Evolutionary conservation across 2,113 vertebrate species (phyloP), one percentile per base, ranked within the genome.

Genomic region (Isichthys henryi): DNA sequence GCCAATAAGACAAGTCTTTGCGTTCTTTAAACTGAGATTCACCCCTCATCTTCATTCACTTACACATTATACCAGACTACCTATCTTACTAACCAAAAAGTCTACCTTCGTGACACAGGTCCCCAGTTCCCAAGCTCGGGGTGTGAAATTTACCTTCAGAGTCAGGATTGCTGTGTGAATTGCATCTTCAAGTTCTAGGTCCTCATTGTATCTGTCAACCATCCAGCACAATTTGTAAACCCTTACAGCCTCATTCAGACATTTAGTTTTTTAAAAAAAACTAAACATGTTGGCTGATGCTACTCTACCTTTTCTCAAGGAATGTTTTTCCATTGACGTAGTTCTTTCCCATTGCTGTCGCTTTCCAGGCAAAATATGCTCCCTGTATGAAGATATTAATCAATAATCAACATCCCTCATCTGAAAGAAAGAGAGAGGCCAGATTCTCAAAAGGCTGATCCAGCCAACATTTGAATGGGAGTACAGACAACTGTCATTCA

Each of bases 341-440:
- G 91, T 99, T 99, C 95, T 99, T 99, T 87, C 99, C 99, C 98
- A 99, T 99, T 45, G 98, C 98, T 93, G 98, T 99, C 93, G 98
- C 98, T 94, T 99, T 99, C 98, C 98, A 99, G 21, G 98, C 98
- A 95, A 99, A 99, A 93, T 99, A 99, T 89, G 98, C 98, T 92
- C 98, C 98, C 98, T 99, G 90, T 70, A 43, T 21, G 86, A 86
- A 80, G 1, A 90, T 9, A 46, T 84, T 23, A 84, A 48, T 2
- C 7, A 50, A 13, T 31, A n/a, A 6, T 50, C 5, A 86, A 53
- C 85, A 50, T n/a, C 48, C 17, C 35, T 82, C 11, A 45, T 8
- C 15, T 45, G 35, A 43, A 39, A 39, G 39, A 39, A 19, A 17
- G 39, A 77, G 17, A 39, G 13, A 5, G 15, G 45, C 3, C 9